Evolutionary conservation across 2,888 invertebrate species (phyloP).

Genomic region (Brenthis ino): DNA sequence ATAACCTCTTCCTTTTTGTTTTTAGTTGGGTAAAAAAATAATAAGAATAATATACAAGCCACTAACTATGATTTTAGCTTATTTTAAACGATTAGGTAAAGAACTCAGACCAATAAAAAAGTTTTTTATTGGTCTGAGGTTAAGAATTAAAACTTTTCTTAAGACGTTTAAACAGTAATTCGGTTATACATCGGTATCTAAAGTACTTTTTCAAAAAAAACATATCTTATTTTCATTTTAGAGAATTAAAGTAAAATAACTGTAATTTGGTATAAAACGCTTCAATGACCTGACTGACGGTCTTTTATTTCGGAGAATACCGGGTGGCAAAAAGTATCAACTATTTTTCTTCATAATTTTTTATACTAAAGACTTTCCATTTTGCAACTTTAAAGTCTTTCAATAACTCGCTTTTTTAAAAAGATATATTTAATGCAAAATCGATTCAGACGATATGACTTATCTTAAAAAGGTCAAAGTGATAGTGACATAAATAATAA

Average conservation of each 20-base stretch:
- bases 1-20: too few relatives aligned
- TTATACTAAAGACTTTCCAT: conserved; percentile 36
- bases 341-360: conserved; percentile 24
- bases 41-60: too few relatives aligned
- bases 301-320: conserved; percentile 38
- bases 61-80: too few relatives aligned
- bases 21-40: too few relatives aligned
- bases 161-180: too few relatives aligned
- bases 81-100: too few relatives aligned
- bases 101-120: too few relatives aligned
- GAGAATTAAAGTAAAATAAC: conserved; percentile 19
- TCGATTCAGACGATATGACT: too few relatives aligned
- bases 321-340: conserved; percentile 27
- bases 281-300: conserved; percentile 33
- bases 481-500: too few relatives aligned
- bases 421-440: background rate
- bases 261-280: conserved; percentile 40
- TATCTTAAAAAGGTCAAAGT: too few relatives aligned
- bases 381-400: conserved; percentile 18
- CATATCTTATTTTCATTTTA: conserved; percentile 3
- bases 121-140: too few relatives aligned
- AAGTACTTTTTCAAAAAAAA: conserved; percentile 4
- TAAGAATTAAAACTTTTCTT: too few relatives aligned
- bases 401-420: background rate
- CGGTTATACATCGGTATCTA: background rate